These are phyloP conservation scores for Danaus melanippus DNA, from an alignment of 1,140 invertebrate genomes.

Conservation along the genomic window DNA sequence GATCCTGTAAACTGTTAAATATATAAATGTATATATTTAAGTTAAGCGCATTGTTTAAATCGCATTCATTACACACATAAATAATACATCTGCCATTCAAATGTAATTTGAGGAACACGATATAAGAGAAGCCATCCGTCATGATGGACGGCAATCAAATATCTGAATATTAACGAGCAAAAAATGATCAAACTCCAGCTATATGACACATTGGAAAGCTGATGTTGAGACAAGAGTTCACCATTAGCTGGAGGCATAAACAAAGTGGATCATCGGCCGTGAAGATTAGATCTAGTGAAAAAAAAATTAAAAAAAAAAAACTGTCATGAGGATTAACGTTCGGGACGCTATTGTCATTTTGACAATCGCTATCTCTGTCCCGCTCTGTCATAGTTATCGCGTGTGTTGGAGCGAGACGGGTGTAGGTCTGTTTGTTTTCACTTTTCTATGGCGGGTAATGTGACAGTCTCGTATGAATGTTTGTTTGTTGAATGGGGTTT, in stretches of 20 bases:
- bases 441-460: slow-evolving; percentile 64
- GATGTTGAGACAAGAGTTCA: slow-evolving; percentile 51
- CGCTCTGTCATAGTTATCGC: slow-evolving; percentile 23
- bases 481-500: slow-evolving; percentile 60
- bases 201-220: slow-evolving; percentile 1
- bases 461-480: slow-evolving; percentile 67
- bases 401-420: slow-evolving; percentile 35
- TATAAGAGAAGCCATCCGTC: too few species aligned
- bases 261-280: slow-evolving; percentile 58
- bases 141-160: too few species aligned
- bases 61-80: too few species aligned
- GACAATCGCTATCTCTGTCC: slow-evolving; percentile 59
- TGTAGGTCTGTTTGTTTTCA: slow-evolving; percentile 59
- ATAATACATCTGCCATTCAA: too few species aligned
- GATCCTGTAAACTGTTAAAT: too few species aligned
- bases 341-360: slow-evolving; percentile 55
- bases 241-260: slow-evolving; percentile 63
- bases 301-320: slow-evolving; percentile 44
- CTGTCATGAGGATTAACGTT: slow-evolving; percentile 60
- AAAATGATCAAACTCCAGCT: too few species aligned
- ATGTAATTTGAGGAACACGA: too few species aligned
- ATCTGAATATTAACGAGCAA: too few species aligned
- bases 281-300: slow-evolving; percentile 52
- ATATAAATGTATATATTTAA: too few species aligned
- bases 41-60: too few species aligned